These are phyloP conservation scores for Valencia hispanica DNA, from an alignment of 2,797 vertebrate genomes.

Conservation along the genomic window DNA sequence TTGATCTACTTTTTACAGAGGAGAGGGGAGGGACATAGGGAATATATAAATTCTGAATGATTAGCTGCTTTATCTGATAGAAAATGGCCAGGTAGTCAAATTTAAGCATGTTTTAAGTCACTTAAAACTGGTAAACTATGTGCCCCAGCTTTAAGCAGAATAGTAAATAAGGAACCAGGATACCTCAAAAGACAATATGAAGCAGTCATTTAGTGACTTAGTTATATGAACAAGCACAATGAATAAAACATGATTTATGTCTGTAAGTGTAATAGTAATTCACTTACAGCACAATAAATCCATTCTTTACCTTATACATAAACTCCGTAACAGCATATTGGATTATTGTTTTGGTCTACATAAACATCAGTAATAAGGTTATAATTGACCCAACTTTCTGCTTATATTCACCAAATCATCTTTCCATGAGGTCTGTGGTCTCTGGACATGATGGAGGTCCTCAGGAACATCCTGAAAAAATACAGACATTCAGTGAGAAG, in stretches of 20 bases:
- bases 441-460: slow-evolving; percentile 73
- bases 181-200: not conserved
- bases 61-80: too few species aligned
- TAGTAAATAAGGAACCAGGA: not conserved
- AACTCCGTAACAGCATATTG: not conserved
- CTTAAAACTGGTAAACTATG: too few species aligned
- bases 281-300: not conserved
- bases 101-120: too few species aligned
- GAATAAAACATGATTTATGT: not conserved
- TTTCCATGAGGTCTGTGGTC: slow-evolving; percentile 74
- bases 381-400: slow-evolving; percentile 28
- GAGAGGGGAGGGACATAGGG: too few species aligned
- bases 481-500: slow-evolving; percentile 26
- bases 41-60: too few species aligned
- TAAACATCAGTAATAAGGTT: slow-evolving; percentile 4
- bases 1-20: too few species aligned
- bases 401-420: slow-evolving; percentile 80
- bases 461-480: slow-evolving; percentile 69
- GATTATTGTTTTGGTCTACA: not conserved
- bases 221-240: not conserved
- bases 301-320: not conserved
- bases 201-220: not conserved
- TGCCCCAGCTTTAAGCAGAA: not conserved
- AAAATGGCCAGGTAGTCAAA: too few species aligned
- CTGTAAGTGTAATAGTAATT: not conserved